Evolutionary conservation across 2,113 vertebrate species (phyloP).

Genomic region (Misgurnus mizolepis): DNA sequence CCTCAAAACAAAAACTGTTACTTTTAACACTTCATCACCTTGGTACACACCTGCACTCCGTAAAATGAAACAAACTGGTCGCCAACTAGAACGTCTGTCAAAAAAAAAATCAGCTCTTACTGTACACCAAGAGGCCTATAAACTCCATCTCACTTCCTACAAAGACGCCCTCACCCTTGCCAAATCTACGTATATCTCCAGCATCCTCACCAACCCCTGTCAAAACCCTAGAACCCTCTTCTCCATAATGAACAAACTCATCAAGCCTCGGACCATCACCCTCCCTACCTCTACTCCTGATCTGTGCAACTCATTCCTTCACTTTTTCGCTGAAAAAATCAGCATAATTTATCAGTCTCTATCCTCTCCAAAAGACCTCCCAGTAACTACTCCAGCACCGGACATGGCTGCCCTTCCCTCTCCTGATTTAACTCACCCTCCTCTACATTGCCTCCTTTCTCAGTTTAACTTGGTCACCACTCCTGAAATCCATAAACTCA

Average conservation of each 20-base stretch:
- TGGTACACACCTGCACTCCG: not conserved
- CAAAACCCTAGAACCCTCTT: not conserved
- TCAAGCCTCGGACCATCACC: not conserved
- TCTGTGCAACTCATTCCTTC: not conserved
- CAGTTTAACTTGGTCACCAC: too few species aligned
- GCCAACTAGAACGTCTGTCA: not conserved
- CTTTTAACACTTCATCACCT: not conserved
- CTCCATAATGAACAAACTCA: not conserved
- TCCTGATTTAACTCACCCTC: too few species aligned
- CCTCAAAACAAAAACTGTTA: not conserved
- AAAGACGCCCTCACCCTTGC: not conserved
- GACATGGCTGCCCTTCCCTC: too few species aligned
- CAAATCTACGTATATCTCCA: not conserved
- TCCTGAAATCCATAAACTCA: too few species aligned
- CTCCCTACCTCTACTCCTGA: not conserved
- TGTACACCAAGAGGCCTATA: not conserved
- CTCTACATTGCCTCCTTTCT: too few species aligned
- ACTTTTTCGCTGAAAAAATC: not conserved
- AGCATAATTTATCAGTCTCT: too few species aligned
- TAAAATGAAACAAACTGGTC: constrained; percentile 4
- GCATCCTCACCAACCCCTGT: not conserved
- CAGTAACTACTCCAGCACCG: too few species aligned
- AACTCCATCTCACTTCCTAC: not conserved
- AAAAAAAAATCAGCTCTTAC: not conserved
- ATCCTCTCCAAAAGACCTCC: too few species aligned